Conservation (phyloP, 2,888 invertebrate genomes). For the Catocala nupta region DNA sequence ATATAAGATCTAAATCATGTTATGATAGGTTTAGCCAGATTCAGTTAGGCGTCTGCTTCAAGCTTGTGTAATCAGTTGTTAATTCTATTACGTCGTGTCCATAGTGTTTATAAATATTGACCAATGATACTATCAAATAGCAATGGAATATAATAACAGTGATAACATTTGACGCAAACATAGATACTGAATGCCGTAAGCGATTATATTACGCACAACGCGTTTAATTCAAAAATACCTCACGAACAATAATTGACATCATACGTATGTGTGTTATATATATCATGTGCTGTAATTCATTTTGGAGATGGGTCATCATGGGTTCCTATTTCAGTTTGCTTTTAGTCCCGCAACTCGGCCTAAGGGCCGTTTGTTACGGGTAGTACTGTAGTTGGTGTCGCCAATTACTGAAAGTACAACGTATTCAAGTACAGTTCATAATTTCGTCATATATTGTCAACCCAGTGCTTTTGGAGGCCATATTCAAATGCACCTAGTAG, state of each 20-base stretch:
- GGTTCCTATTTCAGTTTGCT: too few relatives aligned
- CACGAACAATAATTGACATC: not conserved
- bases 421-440: too few relatives aligned
- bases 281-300: too few relatives aligned
- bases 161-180: slow-evolving; percentile 43
- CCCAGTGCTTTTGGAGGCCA: too few relatives aligned
- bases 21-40: not conserved
- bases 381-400: too few relatives aligned
- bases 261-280: not conserved
- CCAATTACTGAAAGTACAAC: too few relatives aligned
- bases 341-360: too few relatives aligned
- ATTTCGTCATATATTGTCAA: too few relatives aligned
- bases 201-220: not conserved
- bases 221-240: not conserved
- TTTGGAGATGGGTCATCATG: too few relatives aligned
- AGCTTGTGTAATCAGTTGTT: slow-evolving; percentile 7
- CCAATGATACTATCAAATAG: slow-evolving; percentile 18
- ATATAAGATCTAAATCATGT: too few relatives aligned
- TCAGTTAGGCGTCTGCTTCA: not conserved
- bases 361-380: too few relatives aligned
- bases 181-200: slow-evolving; percentile 31
- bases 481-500: too few relatives aligned
- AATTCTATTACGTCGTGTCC: not conserved
- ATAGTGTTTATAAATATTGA: slow-evolving; percentile 4
- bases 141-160: slow-evolving; percentile 14